phyloP scores from a whole-genome alignment of 1,140 invertebrate species.

The Conus betulinus region DNA sequence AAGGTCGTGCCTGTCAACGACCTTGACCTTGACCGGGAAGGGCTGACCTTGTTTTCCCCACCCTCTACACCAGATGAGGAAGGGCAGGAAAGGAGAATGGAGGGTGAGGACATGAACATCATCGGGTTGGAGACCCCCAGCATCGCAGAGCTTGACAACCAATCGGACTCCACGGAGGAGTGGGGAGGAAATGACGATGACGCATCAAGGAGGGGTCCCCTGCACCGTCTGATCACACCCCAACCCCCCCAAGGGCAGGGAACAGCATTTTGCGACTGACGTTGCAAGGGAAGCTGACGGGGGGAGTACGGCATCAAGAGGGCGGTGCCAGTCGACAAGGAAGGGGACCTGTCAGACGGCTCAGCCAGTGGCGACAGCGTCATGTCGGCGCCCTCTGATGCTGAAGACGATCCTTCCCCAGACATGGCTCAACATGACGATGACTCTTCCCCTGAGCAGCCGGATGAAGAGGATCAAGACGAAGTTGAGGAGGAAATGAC shows the following conservation, averaged over 20 bases:
- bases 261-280: conserved; percentile 17
- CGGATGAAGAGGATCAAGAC: not conserved
- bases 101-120: conserved; percentile 26
- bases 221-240: not conserved
- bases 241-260: not conserved
- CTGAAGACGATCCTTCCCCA: not conserved
- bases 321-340: not conserved
- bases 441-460: not conserved
- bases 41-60: conserved; percentile 22
- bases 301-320: conserved; percentile 7
- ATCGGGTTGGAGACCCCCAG: conserved; percentile 19
- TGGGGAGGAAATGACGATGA: conserved; percentile 16
- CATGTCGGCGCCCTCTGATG: not conserved
- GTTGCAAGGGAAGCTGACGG: conserved; percentile 19
- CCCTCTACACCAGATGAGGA: conserved; percentile 13
- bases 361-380: conserved; percentile 4
- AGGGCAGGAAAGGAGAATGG: not conserved
- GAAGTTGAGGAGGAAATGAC: not conserved
- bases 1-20: conserved; percentile 32
- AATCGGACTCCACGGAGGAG: conserved; percentile 27
- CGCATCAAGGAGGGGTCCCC: not conserved
- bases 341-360: not conserved
- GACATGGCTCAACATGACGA: not conserved
- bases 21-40: conserved; percentile 23
- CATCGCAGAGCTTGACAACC: conserved; percentile 1